Evolutionary conservation across 2,888 invertebrate species (phyloP).

Genomic region (Julus scanicus): DNA sequence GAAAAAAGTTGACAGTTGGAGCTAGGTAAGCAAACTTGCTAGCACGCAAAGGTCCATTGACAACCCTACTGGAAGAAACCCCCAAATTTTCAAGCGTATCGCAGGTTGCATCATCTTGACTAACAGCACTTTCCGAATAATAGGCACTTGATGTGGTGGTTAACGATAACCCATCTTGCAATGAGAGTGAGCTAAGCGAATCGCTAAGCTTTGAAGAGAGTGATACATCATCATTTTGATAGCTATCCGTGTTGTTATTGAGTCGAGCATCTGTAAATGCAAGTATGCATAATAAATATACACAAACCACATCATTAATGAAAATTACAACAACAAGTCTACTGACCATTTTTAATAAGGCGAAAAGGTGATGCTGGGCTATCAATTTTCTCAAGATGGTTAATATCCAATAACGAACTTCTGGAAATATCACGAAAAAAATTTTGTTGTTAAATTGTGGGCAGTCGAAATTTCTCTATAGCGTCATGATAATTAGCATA

Average conservation of each 20-base stretch:
- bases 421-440: neutral
- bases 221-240: slow-evolving; percentile 30
- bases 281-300: neutral
- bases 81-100: neutral
- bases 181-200: slow-evolving; percentile 26
- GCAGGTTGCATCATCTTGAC: neutral
- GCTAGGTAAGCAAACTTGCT: slow-evolving; percentile 49
- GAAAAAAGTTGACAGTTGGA: slow-evolving; percentile 48
- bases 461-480: too few species aligned
- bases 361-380: neutral
- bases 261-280: neutral
- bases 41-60: neutral
- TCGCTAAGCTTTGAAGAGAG: slow-evolving; percentile 44
- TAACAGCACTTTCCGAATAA: neutral
- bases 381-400: neutral
- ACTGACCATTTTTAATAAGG: neutral
- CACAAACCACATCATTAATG: neutral
- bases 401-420: neutral
- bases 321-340: neutral
- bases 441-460: neutral
- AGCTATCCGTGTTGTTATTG: neutral
- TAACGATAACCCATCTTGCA: slow-evolving; percentile 4
- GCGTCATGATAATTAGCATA: too few species aligned
- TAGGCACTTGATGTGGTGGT: slow-evolving; percentile 45
- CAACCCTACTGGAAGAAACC: neutral